Evolutionary conservation across 1,140 invertebrate genomes (phyloP), one percentile per base, ranked within the genome.

Genomic region (Nasonia longicornis): DNA sequence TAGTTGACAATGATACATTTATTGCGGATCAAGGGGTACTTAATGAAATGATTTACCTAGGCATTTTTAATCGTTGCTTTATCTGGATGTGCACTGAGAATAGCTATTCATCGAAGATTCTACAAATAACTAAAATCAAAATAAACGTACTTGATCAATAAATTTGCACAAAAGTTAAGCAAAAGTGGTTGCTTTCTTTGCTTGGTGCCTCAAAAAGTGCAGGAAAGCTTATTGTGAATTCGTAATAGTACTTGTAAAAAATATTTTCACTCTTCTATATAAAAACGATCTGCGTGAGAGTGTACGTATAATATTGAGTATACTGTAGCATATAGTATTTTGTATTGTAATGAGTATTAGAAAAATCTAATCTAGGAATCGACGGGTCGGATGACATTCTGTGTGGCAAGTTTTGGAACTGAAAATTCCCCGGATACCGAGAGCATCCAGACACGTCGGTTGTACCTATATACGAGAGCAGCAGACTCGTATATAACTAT

Each of bases 21-120:
- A 48, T 48, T 48, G 52, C 3, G 52, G 16, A 58, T 20, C 20
- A 16, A 58, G 14, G 52, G 2, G 14, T 58, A 58, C 16, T 58
- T 58, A 58, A 58, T 58, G 52, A 58, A 58, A 58, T 58, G 52
- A 58, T 58, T 58, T 58, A 58, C 52, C 52, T 58, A 58, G 52
- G 16, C 52, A 58, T 26, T 58, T 58, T 58, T 58, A 58, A 58
- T 58, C 52, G 52, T 20, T 58, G 52, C 52, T 58, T 58, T 58
- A 6, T 58, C 52, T 58, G 52, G 16, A 58, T 4, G 16, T 58
- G 52, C 14, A 20, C 14, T 58, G 52, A 58, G 14, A 58, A 58
- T 58, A n/a, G 52, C 52, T 58, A 58, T 58, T 58, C 52, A 58
- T 16, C 20, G 52, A 20, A 58, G 52, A 58, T 20, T 12, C 52